Conservation (phyloP, 1,140 invertebrate species). For the Brachionus manjavacas region DNA sequence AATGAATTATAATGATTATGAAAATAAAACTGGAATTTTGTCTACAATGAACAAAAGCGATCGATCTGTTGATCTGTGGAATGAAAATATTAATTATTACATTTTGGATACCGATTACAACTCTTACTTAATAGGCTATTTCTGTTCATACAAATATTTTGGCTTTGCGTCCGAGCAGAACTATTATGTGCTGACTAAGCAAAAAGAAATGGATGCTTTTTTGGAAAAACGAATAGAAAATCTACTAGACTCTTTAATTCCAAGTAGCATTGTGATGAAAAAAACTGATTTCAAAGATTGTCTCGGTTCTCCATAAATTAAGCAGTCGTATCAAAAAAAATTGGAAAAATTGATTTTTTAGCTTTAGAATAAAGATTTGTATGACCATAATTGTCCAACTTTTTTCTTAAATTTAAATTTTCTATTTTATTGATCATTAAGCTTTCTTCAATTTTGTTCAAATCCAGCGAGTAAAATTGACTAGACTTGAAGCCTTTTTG, state of each 20-base stretch:
- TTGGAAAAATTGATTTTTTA: constrained; percentile 41
- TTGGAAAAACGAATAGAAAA: not conserved
- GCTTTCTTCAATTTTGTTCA: not conserved
- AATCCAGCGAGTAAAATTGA: constrained; percentile 1
- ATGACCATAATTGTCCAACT: not conserved
- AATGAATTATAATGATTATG: not conserved
- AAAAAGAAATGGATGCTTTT: not conserved
- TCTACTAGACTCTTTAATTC: not conserved
- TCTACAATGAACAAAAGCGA: constrained; percentile 4
- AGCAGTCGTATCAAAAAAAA: constrained; percentile 31
- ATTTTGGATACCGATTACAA: not conserved
- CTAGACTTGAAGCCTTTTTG: not conserved
- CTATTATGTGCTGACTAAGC: constrained; percentile 12
- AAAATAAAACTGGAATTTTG: not conserved
- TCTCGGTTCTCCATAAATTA: not conserved
- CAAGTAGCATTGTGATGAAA: not conserved
- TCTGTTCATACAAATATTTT: constrained; percentile 22
- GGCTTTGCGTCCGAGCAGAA: not conserved
- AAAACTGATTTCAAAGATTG: not conserved
- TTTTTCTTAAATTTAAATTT: constrained; percentile 13
- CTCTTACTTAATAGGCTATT: not conserved
- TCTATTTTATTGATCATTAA: not conserved
- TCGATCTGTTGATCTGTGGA: not conserved
- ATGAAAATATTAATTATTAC: constrained; percentile 24
- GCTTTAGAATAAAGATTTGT: constrained; percentile 8